Evolutionary conservation across 2,888 invertebrate species (phyloP), one percentile per base, ranked within the genome.

Genomic region (Priocnemis perturbator): DNA sequence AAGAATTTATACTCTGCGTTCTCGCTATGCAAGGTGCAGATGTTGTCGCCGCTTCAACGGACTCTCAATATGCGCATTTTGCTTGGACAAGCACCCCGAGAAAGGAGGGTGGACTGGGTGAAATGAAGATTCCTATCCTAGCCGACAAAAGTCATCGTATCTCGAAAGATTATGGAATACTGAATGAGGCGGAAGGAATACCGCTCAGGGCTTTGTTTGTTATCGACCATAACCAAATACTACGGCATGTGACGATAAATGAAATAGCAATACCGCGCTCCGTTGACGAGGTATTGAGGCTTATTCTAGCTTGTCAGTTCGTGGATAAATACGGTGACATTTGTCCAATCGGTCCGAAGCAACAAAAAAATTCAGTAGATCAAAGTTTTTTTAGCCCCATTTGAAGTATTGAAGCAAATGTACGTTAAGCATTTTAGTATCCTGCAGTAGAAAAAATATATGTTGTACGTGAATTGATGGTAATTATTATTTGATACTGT

Each of bases 301-400:
- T 98, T 69, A 96, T 98, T 15, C 97, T 98, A 86, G 98, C 97
- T 45, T 98, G 98, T 93, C 96, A 98, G 90, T 98, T 93, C 90
- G 96, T 96, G 7, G 98, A 98, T 89, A 93, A 94, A 86, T 92
- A 96, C 87, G 98, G 98, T 3, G 96, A 97, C 48, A 58, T 74
- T n/a, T 79, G 83, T 57, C 79, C 84, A 0, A 64, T 63, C 17
- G 78, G 76, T 11, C 73, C 78, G n/a, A 65, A 64, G 15, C 64
- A 50, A 21, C 2, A 9, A 37, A 15, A 7, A 47, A 4, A 7
- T 23, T 17, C 53, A 7, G 14, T 19, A 9, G 14, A 62, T 19
- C 15, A 21, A 4, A 44, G 59, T 56, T 77, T 63, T 37, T 74
- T 77, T 62, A 50, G 44, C 23, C 44, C 30, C 15, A 20, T 17